These are phyloP conservation scores for Thymelicus lineola DNA, from an alignment of 2,888 invertebrate species.

Conservation along the genomic window DNA sequence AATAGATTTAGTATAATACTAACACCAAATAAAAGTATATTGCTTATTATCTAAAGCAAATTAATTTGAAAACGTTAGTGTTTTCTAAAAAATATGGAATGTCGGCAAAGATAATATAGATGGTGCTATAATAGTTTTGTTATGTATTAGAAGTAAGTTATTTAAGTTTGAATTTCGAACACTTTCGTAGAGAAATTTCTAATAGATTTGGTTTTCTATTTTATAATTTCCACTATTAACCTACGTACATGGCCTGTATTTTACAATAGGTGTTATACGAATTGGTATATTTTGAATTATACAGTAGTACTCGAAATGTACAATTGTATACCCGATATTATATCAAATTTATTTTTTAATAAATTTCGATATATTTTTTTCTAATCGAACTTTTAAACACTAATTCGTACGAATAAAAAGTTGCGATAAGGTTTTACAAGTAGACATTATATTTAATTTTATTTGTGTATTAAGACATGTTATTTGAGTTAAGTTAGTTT, in stretches of 20 bases:
- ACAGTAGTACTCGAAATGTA: slow-evolving; percentile 23
- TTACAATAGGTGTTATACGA: slow-evolving; percentile 11
- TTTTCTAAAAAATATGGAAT: slow-evolving; percentile 21
- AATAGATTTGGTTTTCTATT: slow-evolving; percentile 34
- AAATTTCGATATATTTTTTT: slow-evolving; percentile 25
- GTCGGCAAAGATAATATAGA: slow-evolving; percentile 45
- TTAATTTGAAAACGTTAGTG: background rate
- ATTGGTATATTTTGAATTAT: slow-evolving; percentile 24
- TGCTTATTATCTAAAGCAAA: slow-evolving; percentile 20
- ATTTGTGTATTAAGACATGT: slow-evolving; percentile 25
- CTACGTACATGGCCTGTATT: slow-evolving; percentile 11
- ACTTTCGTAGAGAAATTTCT: slow-evolving; percentile 22
- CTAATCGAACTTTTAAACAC: slow-evolving; percentile 14
- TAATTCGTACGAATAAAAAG: slow-evolving; percentile 16
- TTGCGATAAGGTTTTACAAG: slow-evolving; percentile 23
- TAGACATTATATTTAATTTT: slow-evolving; percentile 21
- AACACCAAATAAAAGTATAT: slow-evolving; percentile 35
- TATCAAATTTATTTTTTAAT: slow-evolving; percentile 29
- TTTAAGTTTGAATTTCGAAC: slow-evolving; percentile 42
- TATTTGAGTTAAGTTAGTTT: slow-evolving; percentile 41
- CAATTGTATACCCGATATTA: slow-evolving; percentile 20
- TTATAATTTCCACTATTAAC: slow-evolving; percentile 11
- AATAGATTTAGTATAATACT: slow-evolving; percentile 41
- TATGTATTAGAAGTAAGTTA: slow-evolving; percentile 39
- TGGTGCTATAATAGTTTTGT: slow-evolving; percentile 52